Conservation (phyloP, 2,113 vertebrate species). For the Hemichromis elongatus region DNA sequence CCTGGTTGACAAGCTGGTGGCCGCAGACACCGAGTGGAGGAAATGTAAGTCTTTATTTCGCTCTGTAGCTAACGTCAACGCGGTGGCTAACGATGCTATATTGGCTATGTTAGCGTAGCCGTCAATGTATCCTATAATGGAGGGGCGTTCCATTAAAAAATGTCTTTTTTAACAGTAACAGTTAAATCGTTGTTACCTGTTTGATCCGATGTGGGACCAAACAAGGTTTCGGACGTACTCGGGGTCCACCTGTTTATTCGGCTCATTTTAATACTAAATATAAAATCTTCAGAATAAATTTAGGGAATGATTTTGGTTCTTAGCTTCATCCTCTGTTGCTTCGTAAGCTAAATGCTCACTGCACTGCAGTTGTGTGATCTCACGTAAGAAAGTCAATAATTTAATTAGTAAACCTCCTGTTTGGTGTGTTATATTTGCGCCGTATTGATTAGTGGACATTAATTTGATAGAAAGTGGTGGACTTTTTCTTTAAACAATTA, state of each 20-base stretch:
- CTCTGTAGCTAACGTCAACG: neutral
- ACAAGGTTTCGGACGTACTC: fast-evolving
- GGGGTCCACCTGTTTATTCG: neutral
- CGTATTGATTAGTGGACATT: neutral
- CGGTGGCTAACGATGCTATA: conserved; percentile 16
- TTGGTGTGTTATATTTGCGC: neutral
- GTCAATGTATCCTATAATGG: neutral
- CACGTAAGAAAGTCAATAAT: neutral
- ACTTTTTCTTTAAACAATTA: fast-evolving
- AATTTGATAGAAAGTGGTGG: fast-evolving
- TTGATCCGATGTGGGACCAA: fast-evolving
- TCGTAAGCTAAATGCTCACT: neutral
- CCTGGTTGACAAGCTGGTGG: conserved; percentile 87
- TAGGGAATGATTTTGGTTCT: neutral
- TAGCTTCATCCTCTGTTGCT: too few relatives aligned
- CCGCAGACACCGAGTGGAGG: conserved; percentile 87
- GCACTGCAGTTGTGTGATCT: neutral
- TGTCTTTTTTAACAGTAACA: neutral
- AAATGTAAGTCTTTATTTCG: conserved; percentile 77
- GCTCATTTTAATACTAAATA: neutral
- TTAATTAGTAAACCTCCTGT: too few relatives aligned
- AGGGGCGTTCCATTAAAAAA: neutral
- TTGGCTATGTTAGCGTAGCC: neutral
- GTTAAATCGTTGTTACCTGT: fast-evolving
- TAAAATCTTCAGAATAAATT: neutral